Evolutionary conservation across 2,113 vertebrate genomes (phyloP), one percentile per base, ranked within the genome.

Genomic region (Sylvietta virens): DNA sequence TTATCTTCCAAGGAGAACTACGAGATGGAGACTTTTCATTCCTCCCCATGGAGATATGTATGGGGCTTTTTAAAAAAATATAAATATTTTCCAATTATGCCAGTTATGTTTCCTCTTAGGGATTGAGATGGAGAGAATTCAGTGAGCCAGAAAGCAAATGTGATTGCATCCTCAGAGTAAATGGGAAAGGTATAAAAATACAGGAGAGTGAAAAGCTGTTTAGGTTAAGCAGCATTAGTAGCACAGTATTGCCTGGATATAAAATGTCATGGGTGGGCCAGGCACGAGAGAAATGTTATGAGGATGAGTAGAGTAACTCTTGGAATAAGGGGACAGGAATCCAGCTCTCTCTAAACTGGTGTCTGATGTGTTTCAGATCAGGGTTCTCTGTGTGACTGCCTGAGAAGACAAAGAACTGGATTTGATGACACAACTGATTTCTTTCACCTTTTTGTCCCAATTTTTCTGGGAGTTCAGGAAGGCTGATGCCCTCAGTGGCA

Each of bases 101-200:
- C 7, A 3, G 65, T 76, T 81, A 28, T 76, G 47, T 91, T 94
- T 88, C 67, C 78, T 90, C 69, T 37, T 27, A 90, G 82, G 80
- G 39, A 54, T 1, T 54, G 81, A 80, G 47, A 87, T 40, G 87
- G 82, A 95, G 72, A 50, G 88, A 88, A 96, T 56, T 76, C 93
- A 80, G 50, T 88, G 93, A 95, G 90, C 45, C 84, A 88, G 92
- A 92, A 95, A 97, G 67, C 30, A 94, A 95, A 94, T 21, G 60
- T 1, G 6, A 88, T 92, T 94, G 72, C 81, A 56, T 91, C 79
- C 65, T 88, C 45, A 13, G 48, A 86, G 18, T 86, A 67, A 94
- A 93, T 81, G 40, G 44, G 65, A 64, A 88, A 92, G 72, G 76
- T 74, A 86, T 66, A 67, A 94, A 95, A 94, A 84, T 27, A 51